These are phyloP conservation scores for Halcyon chelicuti DNA, from an alignment of 2,797 vertebrate species.

Conservation along the genomic window DNA sequence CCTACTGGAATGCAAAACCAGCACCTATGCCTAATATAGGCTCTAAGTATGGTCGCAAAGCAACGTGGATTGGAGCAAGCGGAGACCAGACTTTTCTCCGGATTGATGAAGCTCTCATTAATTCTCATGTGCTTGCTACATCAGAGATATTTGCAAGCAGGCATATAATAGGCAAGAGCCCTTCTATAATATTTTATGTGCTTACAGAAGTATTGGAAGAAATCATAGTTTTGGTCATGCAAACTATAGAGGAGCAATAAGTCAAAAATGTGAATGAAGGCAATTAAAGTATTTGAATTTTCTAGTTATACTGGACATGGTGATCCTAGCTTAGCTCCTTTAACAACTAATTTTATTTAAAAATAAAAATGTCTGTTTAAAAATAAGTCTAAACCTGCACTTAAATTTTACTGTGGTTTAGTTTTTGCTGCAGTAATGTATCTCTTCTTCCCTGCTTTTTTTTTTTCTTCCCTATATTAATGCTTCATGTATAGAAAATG, in stretches of 20 bases:
- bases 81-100: slow-evolving; percentile 98
- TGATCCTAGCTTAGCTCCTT: neutral
- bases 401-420: neutral
- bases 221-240: neutral
- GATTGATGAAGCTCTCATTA: slow-evolving; percentile 98
- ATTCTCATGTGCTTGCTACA: slow-evolving; percentile 96
- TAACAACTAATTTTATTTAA: neutral
- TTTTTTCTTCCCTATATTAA: no score
- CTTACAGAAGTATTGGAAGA: neutral
- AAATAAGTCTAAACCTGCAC: neutral
- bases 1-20: slow-evolving; percentile 98
- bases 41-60: slow-evolving; percentile 96
- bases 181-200: neutral
- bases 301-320: neutral
- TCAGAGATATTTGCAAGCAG: slow-evolving; percentile 99
- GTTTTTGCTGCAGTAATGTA: neutral
- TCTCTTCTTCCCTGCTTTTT: neutral
- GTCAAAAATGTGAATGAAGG: neutral
- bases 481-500: neutral
- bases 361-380: neutral
- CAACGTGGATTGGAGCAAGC: slow-evolving; percentile 98
- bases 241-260: neutral
- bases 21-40: slow-evolving; percentile 98
- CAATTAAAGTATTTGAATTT: neutral
- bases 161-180: slow-evolving; percentile 91